Percentiles rank a stretch among this genome's conserved stretches.
phyloP scores from a whole-genome alignment of 2,797 vertebrate genomes.

The Saguinus oedipus region DNA sequence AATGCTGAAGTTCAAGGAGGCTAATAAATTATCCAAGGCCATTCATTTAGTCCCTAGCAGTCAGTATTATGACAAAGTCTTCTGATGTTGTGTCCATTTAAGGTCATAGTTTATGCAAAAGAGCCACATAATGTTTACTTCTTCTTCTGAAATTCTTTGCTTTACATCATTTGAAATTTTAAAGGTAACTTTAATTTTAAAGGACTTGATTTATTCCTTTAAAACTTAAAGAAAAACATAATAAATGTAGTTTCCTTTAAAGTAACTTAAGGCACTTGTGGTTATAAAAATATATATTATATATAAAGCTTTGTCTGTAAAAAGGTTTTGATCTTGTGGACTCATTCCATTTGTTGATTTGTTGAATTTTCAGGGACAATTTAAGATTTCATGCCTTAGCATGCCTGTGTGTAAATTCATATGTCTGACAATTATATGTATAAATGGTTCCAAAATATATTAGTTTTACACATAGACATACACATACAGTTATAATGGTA shows the following conservation, averaged over 20 bases:
- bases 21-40: background rate
- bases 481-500: slow-evolving; percentile 54
- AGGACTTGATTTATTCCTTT: background rate
- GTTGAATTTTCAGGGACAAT: slow-evolving; percentile 78
- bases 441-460: slow-evolving; percentile 64
- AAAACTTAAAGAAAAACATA: slow-evolving; percentile 20
- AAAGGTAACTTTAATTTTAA: background rate
- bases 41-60: background rate
- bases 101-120: background rate
- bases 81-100: background rate
- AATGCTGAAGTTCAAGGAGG: background rate
- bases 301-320: slow-evolving; percentile 56
- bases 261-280: slow-evolving; percentile 50
- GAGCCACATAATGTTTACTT: background rate
- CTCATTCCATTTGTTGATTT: slow-evolving; percentile 74
- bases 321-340: slow-evolving; percentile 75
- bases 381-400: slow-evolving; percentile 78
- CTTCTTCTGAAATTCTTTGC: background rate
- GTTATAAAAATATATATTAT: slow-evolving; percentile 68
- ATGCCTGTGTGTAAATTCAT: slow-evolving; percentile 68
- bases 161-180: slow-evolving; percentile 9
- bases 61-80: background rate
- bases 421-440: slow-evolving; percentile 77
- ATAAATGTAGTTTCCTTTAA: slow-evolving; percentile 71
- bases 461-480: slow-evolving; percentile 67